A percentile compares a stretch with the other conserved stretches of the same genome.
phyloP scores from a whole-genome alignment of 2,797 vertebrate species.

The Anguilla marmorata region DNA sequence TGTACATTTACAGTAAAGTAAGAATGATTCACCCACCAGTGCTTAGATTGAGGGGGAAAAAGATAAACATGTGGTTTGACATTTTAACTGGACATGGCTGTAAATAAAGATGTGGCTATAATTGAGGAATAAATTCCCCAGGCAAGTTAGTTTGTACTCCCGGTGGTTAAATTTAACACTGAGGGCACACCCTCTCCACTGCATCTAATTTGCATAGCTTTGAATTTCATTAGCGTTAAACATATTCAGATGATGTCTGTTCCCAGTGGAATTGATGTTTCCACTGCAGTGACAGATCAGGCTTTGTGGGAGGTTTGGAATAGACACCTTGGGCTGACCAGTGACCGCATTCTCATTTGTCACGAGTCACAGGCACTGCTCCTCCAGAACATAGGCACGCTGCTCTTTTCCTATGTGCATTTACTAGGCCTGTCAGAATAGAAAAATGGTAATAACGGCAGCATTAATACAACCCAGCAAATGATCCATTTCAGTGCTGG shows the following conservation, averaged over 20 bases:
- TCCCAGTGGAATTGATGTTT: constrained; percentile 10
- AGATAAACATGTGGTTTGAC: constrained; percentile 26
- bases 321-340: not conserved
- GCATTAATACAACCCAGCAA: not conserved
- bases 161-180: constrained; percentile 14
- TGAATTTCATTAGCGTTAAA: constrained; percentile 38
- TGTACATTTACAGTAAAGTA: not conserved
- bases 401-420: not conserved
- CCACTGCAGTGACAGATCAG: not conserved
- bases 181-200: not conserved
- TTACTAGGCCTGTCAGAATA: not conserved
- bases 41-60: not conserved
- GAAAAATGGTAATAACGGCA: not conserved
- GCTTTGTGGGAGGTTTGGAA: constrained; percentile 4
- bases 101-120: constrained; percentile 16
- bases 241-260: constrained; percentile 31
- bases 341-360: not conserved
- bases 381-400: not conserved
- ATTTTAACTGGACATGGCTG: constrained; percentile 32
- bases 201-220: constrained; percentile 39
- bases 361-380: not conserved
- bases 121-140: constrained; percentile 3
- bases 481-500: not conserved
- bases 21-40: not conserved
- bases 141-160: constrained; percentile 23